These are phyloP conservation scores for Ectropis grisescens DNA, from an alignment of 1,140 invertebrate species.

Conservation along the genomic window DNA sequence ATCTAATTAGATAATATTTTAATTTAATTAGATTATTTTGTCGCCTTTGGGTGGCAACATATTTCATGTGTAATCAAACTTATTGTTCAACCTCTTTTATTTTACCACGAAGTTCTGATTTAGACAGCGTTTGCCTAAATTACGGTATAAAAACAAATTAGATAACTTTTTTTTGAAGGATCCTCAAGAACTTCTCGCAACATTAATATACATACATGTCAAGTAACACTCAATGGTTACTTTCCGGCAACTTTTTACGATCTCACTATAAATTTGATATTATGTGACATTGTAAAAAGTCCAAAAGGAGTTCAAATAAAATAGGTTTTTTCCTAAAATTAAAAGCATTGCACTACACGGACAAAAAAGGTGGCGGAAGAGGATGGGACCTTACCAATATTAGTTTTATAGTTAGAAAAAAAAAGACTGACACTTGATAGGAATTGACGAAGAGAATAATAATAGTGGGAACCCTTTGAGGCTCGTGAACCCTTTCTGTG, in stretches of 20 bases:
- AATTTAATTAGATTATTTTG: constrained; percentile 35
- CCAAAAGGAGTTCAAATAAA: constrained; percentile 46
- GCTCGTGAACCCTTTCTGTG: constrained; percentile 57
- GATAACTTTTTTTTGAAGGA: no score
- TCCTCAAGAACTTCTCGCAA: no score
- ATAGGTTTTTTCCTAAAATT: constrained; percentile 39
- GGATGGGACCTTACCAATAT: constrained; percentile 64
- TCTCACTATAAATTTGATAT: constrained; percentile 17
- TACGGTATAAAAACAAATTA: no score
- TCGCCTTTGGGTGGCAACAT: constrained; percentile 53
- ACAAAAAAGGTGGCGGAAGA: constrained; percentile 58
- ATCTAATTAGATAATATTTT: constrained; percentile 50
- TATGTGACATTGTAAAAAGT: constrained; percentile 20
- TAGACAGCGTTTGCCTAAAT: no score
- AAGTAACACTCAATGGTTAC: no score
- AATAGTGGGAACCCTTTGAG: constrained; percentile 57
- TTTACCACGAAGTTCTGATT: no score
- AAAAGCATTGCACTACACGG: constrained; percentile 36
- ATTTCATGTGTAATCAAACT: no score
- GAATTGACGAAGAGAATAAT: constrained; percentile 64
- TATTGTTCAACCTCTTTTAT: no score
- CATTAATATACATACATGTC: no score
- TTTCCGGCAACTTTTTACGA: no score
- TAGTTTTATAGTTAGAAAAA: constrained; percentile 69
- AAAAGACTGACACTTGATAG: constrained; percentile 57